Conservation (phyloP, 2,797 vertebrate genomes). For the Syndactyla subalaris region DNA sequence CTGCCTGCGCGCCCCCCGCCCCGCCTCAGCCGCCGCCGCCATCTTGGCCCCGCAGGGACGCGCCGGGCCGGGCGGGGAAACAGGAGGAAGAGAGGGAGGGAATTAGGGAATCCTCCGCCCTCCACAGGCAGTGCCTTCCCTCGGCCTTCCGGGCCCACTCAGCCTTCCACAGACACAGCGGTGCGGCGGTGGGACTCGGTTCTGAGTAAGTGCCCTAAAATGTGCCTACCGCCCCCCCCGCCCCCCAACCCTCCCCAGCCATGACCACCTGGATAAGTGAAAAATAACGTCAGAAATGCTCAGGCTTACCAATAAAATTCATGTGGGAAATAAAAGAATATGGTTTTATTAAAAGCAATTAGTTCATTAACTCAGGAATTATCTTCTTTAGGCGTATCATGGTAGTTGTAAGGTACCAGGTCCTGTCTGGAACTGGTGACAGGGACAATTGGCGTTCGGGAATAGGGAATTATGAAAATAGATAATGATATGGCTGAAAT, state of each 20-base stretch:
- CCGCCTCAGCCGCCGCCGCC: conserved; percentile 66
- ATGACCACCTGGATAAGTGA: background rate
- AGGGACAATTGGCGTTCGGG: no score
- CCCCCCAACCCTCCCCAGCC: background rate
- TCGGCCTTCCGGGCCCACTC: rapidly evolving
- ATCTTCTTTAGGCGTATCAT: no score
- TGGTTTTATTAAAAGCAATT: no score
- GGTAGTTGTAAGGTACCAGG: no score
- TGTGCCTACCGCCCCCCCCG: rapidly evolving
- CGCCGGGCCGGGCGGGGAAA: no score
- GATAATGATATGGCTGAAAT: no score
- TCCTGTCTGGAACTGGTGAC: no score
- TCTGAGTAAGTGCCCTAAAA: background rate
- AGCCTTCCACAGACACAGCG: rapidly evolving
- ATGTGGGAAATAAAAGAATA: no score
- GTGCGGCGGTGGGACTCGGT: rapidly evolving
- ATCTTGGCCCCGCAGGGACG: conserved; percentile 60
- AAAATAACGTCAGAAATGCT: background rate
- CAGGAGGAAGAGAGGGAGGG: no score
- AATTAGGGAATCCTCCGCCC: rapidly evolving
- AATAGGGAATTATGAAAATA: no score
- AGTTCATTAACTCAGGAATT: no score
- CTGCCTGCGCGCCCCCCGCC: conserved; percentile 79
- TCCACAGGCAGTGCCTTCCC: rapidly evolving
- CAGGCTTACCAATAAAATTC: no score